Evolutionary conservation across 2,888 invertebrate genomes (phyloP).

Genomic region (Candidula unifasciata): DNA sequence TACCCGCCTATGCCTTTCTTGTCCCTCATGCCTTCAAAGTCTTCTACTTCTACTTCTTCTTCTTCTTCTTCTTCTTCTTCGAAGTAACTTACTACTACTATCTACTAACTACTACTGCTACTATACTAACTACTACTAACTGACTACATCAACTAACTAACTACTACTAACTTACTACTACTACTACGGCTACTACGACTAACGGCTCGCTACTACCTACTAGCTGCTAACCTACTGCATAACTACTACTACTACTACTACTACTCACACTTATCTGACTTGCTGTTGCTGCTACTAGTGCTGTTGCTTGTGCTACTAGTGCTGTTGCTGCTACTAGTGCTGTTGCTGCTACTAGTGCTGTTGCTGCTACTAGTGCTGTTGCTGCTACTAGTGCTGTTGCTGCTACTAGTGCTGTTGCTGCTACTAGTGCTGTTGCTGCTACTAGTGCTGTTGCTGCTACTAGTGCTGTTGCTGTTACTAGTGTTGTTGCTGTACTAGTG

Average conservation of each 20-base stretch:
- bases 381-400: background rate
- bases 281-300: slow-evolving; percentile 3
- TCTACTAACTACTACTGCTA: no score
- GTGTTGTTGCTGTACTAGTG: background rate
- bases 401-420: slow-evolving; percentile 8
- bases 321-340: no score
- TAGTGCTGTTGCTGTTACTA: background rate
- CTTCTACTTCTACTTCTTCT: background rate
- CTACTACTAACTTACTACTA: no score
- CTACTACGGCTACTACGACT: no score
- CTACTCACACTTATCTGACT: background rate
- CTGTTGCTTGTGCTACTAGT: no score
- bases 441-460: slow-evolving; percentile 8
- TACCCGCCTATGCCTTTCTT: background rate
- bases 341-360: background rate
- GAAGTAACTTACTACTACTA: no score
- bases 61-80: background rate
- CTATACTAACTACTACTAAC: no score
- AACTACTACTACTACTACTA: background rate
- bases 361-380: background rate
- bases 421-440: background rate
- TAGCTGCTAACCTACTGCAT: no score
- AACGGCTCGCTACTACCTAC: no score
- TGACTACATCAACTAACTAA: no score
- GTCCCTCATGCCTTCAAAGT: background rate